A percentile compares a stretch with the other conserved stretches of the same genome.
Evolutionary conservation across 2,113 vertebrate species (phyloP).

Genomic region (Athene cunicularia): DNA sequence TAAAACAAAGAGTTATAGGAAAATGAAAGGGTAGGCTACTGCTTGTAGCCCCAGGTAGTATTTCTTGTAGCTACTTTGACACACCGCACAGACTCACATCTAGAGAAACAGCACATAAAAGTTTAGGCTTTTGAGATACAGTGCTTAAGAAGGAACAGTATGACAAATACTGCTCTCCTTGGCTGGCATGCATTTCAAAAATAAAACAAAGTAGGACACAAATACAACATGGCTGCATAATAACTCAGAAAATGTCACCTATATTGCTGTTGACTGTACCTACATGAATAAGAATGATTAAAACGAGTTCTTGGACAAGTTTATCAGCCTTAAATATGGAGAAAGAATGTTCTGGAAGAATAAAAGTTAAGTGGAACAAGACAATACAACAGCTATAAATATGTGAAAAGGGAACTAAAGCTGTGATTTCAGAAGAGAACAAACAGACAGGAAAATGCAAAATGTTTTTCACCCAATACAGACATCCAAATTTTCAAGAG

Average conservation of each 20-base stretch:
- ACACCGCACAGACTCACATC: background rate
- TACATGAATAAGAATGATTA: background rate
- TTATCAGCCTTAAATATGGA: background rate
- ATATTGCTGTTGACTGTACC: background rate
- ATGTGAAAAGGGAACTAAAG: background rate
- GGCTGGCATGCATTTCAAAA: background rate
- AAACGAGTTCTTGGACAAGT: background rate
- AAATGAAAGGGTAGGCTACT: background rate
- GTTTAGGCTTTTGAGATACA: background rate
- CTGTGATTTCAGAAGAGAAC: background rate
- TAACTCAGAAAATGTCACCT: background rate
- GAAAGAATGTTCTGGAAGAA: background rate
- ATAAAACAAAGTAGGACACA: background rate
- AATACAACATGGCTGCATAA: background rate
- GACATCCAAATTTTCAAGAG: background rate
- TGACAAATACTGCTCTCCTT: background rate
- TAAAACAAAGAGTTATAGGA: background rate
- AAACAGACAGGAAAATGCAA: background rate
- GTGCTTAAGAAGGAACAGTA: background rate
- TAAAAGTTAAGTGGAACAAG: background rate
- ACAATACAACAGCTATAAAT: background rate
- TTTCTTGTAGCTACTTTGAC: background rate
- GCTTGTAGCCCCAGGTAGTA: background rate
- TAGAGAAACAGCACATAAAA: background rate
- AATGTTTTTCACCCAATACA: background rate